Conservation (phyloP, 1,140 invertebrate genomes). For the Oedothorax gibbosus region DNA sequence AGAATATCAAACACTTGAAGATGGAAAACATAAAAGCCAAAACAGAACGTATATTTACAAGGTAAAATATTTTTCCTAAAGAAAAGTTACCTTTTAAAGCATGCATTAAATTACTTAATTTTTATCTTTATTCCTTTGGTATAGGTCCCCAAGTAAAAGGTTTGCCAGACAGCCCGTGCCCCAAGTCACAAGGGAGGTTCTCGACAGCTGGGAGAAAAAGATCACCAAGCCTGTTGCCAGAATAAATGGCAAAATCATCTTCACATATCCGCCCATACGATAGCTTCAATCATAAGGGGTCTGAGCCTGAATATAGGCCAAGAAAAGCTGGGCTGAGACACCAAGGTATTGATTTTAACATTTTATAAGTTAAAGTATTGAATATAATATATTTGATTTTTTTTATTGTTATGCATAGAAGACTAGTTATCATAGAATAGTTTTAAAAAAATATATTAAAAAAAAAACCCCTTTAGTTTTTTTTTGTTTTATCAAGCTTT, state of each 20-base stretch:
- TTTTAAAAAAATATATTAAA: too few species aligned
- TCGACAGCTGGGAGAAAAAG: constrained; percentile 71
- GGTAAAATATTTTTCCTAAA: constrained; percentile 66
- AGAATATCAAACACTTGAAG: constrained; percentile 93
- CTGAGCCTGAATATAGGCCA: constrained; percentile 69
- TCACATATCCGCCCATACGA: constrained; percentile 64
- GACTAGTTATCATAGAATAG: too few species aligned
- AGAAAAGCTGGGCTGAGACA: constrained; percentile 81
- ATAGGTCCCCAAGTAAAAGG: constrained; percentile 69
- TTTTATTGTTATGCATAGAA: too few species aligned
- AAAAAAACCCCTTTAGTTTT: too few species aligned
- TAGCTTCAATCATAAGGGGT: constrained; percentile 67
- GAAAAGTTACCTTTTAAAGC: too few species aligned
- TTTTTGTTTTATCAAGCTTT: too few species aligned
- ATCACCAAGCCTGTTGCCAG: constrained; percentile 72
- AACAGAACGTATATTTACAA: constrained; percentile 86
- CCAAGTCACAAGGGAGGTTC: constrained; percentile 67
- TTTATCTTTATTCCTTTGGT: background rate
- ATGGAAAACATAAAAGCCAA: constrained; percentile 80
- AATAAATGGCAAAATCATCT: constrained; percentile 71
- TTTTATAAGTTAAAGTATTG: too few species aligned
- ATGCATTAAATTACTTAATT: too few species aligned
- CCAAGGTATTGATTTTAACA: constrained; percentile 28
- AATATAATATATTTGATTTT: too few species aligned
- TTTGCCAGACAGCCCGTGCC: constrained; percentile 72